These are phyloP conservation scores for Gymnothorax javanicus DNA, from an alignment of 2,797 vertebrate genomes.

Conservation along the genomic window DNA sequence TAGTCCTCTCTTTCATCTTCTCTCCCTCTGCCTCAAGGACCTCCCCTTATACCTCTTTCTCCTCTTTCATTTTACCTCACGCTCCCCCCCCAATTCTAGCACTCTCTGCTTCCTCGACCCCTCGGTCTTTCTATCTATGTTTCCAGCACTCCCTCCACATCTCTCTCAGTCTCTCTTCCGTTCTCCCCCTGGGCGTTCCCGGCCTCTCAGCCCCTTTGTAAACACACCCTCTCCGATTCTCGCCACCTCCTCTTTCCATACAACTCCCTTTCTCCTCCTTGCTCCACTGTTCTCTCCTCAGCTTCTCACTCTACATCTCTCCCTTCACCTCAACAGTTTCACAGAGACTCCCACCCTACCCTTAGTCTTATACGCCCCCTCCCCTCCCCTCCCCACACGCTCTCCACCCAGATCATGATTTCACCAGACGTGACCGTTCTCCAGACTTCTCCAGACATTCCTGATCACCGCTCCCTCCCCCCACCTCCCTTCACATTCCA, in stretches of 20 bases:
- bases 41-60: conserved; percentile 8
- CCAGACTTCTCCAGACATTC: conserved; percentile 3
- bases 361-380: not conserved
- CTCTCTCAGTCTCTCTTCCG: conserved; percentile 29
- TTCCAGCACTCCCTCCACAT: not conserved
- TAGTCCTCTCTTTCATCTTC: conserved; percentile 35
- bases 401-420: conserved; percentile 36
- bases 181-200: not conserved
- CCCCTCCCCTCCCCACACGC: conserved; percentile 53
- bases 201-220: conserved; percentile 22
- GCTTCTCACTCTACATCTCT: not conserved
- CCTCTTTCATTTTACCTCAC: conserved; percentile 29
- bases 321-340: no score
- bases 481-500: conserved; percentile 57
- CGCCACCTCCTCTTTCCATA: not conserved
- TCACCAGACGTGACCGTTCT: not conserved
- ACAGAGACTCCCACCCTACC: no score
- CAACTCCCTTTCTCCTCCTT: not conserved
- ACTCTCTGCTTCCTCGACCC: not conserved
- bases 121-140: conserved; percentile 21
- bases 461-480: conserved; percentile 29
- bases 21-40: not conserved
- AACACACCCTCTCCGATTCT: conserved; percentile 28
- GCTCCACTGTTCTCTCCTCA: not conserved
- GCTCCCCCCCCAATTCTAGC: conserved; percentile 30